Evolutionary conservation across 2,888 invertebrate species (phyloP).

Genomic region (Hemithea aestivaria): DNA sequence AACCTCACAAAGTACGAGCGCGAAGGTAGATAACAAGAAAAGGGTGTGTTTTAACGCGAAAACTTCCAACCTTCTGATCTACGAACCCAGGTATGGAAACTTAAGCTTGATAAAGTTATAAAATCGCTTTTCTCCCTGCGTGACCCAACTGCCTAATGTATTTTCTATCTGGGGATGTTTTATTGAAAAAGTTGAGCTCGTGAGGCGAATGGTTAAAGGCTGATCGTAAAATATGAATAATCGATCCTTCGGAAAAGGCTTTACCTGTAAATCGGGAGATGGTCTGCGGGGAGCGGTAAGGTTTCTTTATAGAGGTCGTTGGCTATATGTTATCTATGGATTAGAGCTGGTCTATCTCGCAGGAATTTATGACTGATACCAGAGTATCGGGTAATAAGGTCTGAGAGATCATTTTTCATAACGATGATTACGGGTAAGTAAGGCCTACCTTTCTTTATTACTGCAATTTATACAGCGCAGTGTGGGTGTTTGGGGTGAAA

Average conservation of each 20-base stretch:
- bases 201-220: slow-evolving; percentile 64
- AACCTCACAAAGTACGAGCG: slow-evolving; percentile 10
- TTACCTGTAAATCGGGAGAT: slow-evolving; percentile 39
- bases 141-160: slow-evolving; percentile 67
- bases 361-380: slow-evolving; percentile 9
- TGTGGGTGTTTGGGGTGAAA: too few relatives aligned
- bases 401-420: background rate
- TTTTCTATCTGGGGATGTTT: slow-evolving; percentile 61
- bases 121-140: slow-evolving; percentile 67
- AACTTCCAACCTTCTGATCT: slow-evolving; percentile 25
- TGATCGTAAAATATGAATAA: slow-evolving; percentile 71
- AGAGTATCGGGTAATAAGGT: too few relatives aligned
- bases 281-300: slow-evolving; percentile 28
- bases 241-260: slow-evolving; percentile 36
- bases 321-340: slow-evolving; percentile 23
- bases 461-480: too few relatives aligned
- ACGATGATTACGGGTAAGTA: background rate
- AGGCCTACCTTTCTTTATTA: too few relatives aligned
- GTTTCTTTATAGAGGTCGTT: slow-evolving; percentile 35
- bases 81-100: slow-evolving; percentile 52
- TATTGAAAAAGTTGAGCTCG: slow-evolving; percentile 76
- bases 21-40: slow-evolving; percentile 20
- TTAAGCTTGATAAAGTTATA: slow-evolving; percentile 70
- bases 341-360: slow-evolving; percentile 6
- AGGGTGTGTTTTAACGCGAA: slow-evolving; percentile 25